Evolutionary conservation across 2,113 vertebrate genomes (phyloP), one percentile per base, ranked within the genome.

Genomic region (Neomonachus schauinslandi): DNA sequence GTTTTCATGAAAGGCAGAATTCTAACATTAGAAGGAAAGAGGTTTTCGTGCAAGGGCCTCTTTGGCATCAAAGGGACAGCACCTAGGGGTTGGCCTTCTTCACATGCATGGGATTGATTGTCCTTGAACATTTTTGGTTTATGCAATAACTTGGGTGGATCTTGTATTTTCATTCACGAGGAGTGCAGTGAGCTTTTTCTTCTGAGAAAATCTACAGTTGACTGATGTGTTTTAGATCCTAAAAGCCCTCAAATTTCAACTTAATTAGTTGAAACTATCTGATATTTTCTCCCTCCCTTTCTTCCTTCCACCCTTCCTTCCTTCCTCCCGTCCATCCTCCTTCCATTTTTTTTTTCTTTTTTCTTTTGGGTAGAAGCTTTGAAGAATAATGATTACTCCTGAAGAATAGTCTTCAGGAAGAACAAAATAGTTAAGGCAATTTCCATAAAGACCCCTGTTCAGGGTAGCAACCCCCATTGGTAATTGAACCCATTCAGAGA

Each of bases 221-320:
- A 87, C 46, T 89, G 91, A 95, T 36, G 42, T 79, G 24, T 49
- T 96, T 97, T 49, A 42, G 65, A 92, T 92, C 59, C 74, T 10
- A 86, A 97, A 82, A 92, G 51, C 42, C 77, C 77, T 97, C 72
- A 83, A 55, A 71, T 92, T 97, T 93, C 51, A 76, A 93, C 97
- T 95, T 74, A 91, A 93, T 88, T 89, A 94, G 31, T 18, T 95
- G 80, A 82, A 92, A 57, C 15, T 26, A 92, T 85, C 51, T 82
- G 63, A 31, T 65, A 14, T 3, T 72, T 24, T 13, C 11, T 15
- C 19, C 21, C 12, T 39, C 63, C 8, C n/a, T 2, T 39, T 31
- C 19, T 42, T 42, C 71, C 11, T 42, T 42, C 36, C 26, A 63
- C 61, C 4, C 21, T 26, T 36, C 1, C 63, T 9, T n/a, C 33